Percentiles rank a stretch among this genome's conserved stretches.
Conservation (phyloP, 2,888 invertebrate species). For the Himalopsyche anomala region DNA sequence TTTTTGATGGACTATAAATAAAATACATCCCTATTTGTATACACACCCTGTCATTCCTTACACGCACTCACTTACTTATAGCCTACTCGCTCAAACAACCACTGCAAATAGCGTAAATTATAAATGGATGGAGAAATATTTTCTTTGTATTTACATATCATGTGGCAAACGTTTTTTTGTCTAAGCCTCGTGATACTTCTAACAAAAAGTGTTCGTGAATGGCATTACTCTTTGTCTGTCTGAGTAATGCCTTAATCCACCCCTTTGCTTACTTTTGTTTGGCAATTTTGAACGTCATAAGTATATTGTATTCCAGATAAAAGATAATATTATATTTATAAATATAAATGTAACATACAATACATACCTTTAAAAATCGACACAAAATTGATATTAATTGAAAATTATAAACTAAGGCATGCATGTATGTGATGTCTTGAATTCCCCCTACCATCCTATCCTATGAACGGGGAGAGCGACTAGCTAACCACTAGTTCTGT, state of each 20-base stretch:
- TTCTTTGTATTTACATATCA: conserved; percentile 17
- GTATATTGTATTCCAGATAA: neutral
- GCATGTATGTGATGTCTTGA: too few species aligned
- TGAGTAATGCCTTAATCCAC: neutral
- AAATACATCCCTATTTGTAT: neutral
- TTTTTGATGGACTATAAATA: too few species aligned
- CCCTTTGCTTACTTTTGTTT: conserved; percentile 11
- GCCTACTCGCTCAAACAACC: conserved; percentile 18
- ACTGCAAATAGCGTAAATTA: conserved; percentile 34
- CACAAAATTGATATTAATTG: too few species aligned
- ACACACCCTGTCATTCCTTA: neutral
- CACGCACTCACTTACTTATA: conserved; percentile 17
- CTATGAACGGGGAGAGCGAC: too few species aligned
- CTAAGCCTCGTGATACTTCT: conserved; percentile 17
- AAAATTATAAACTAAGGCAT: too few species aligned
- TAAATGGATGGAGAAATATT: conserved; percentile 25
- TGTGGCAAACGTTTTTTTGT: neutral
- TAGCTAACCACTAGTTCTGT: too few species aligned
- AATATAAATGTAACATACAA: too few species aligned
- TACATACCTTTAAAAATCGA: too few species aligned
- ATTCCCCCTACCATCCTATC: too few species aligned
- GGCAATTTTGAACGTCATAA: neutral
- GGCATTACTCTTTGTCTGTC: conserved; percentile 5
- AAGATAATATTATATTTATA: too few species aligned
- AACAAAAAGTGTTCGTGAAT: conserved; percentile 8